Base-by-base conservation (phyloP, 1,140 invertebrate genomes). In the Meloidogyne exigua region DNA sequence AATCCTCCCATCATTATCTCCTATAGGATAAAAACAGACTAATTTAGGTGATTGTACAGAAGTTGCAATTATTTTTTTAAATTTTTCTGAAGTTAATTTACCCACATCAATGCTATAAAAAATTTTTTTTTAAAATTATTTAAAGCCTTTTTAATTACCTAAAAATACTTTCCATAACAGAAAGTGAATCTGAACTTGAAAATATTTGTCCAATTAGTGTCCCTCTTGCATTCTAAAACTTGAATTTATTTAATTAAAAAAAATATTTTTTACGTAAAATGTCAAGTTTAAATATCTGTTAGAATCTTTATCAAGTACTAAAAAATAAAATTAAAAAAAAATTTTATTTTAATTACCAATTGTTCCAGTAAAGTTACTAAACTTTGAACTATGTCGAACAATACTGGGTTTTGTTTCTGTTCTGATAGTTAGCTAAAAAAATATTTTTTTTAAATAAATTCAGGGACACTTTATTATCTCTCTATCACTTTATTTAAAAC, bases 261-360 rank as follows among this genome's bases (percentile, higher is more conserved):
- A 12, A 23, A n/a, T 11, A 49, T 57, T 69, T 5, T 74, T 57
- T 72, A 83, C 82, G 26, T 42, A 44, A 68, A 84, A 85, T 18
- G 83, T 84, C 3, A 85, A 39, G 72, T 84, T 84, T 21, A 84
- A 64, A 36, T 76, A 86, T 23, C 81, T 81, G 66, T 84, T 81
- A 4, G 82, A 84, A 15, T 84, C 76, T 39, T 64, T 79, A 75
- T 84, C 84, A 23, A 84, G 63, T 21, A 80, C 75, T 57, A 7
- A 57, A 57, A n/a, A 57, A n/a, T n/a, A 57, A 44, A 44, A 15
- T 44, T 44, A 57, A 49, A 49, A 49, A n/a, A n/a, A 7, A n/a
- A 5, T 9, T 57, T 57, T 5, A 57, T 7, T n/a, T n/a, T n/a
- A 57, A 57, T 57, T 57, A 57, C 49, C 49, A 49, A 84, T 82